Evolutionary conservation across 2,113 vertebrate genomes (phyloP).

Genomic region (Progne subis): DNA sequence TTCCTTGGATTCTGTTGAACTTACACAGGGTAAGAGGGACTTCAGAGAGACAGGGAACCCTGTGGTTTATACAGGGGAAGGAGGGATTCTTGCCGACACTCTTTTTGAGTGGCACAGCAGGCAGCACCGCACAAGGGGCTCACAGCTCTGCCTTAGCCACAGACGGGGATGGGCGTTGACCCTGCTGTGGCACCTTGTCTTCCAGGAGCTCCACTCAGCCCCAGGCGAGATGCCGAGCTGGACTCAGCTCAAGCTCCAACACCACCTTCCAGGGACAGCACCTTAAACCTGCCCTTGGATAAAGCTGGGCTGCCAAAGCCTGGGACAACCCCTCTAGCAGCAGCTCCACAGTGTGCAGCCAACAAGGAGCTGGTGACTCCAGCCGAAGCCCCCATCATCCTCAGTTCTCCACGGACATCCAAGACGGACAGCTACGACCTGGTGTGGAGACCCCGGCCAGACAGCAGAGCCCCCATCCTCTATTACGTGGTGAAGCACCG

Average conservation of each 20-base stretch:
- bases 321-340: slow-evolving; percentile 44
- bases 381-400: slow-evolving; percentile 91
- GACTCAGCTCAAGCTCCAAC: not conserved
- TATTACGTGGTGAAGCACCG: slow-evolving; percentile 93
- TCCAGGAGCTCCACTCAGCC: slow-evolving; percentile 61
- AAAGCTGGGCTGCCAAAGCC: slow-evolving; percentile 69
- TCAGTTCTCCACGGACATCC: slow-evolving; percentile 91
- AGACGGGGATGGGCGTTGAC: not conserved
- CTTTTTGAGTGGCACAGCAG: not conserved
- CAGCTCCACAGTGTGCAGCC: slow-evolving; percentile 77
- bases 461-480: slow-evolving; percentile 81
- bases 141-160: not conserved
- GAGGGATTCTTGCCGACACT: not conserved
- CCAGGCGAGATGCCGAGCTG: not conserved
- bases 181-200: not conserved
- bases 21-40: not conserved
- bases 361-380: slow-evolving; percentile 74
- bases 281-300: slow-evolving; percentile 68
- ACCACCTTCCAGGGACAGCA: slow-evolving; percentile 67
- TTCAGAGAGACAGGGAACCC: not conserved
- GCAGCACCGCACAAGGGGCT: not conserved
- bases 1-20: not conserved
- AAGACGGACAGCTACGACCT: slow-evolving; percentile 94
- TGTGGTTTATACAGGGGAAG: not conserved
- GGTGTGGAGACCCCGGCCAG: slow-evolving; percentile 90